phyloP scores from a whole-genome alignment of 2,888 invertebrate genomes.

The Rambutsinella grinnellia region DNA sequence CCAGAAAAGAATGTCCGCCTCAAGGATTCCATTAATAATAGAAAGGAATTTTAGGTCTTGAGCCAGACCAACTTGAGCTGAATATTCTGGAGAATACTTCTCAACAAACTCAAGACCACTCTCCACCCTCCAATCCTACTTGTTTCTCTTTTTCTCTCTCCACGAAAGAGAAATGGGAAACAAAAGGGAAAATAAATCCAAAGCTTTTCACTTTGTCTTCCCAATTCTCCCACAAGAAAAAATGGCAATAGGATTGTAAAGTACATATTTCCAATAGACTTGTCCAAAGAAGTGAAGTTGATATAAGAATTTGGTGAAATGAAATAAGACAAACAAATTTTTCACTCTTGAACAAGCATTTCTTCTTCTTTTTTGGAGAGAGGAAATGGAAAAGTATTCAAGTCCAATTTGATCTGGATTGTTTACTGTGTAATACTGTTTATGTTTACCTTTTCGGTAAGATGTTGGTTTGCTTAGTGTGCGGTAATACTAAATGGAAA shows the following conservation, averaged over 20 bases:
- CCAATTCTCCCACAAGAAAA: conserved; percentile 6
- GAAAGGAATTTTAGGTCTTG: background rate
- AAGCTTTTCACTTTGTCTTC: conserved; percentile 42
- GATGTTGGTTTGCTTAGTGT: background rate
- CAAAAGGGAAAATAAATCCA: conserved; percentile 40
- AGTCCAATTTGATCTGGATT: background rate
- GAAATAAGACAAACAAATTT: conserved; percentile 27
- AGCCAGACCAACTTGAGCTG: too few species aligned
- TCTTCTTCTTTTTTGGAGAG: too few species aligned
- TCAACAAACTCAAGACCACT: too few species aligned
- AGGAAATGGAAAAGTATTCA: conserved; percentile 19
- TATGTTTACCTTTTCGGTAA: conserved; percentile 6
- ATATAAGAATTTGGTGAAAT: too few species aligned
- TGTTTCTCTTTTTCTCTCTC: conserved; percentile 7
- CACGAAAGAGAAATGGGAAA: conserved; percentile 13
- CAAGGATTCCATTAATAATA: conserved; percentile 40
- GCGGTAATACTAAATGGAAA: background rate
- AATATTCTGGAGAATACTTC: too few species aligned
- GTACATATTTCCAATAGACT: too few species aligned
- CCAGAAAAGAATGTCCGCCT: conserved; percentile 7
- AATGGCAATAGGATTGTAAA: too few species aligned
- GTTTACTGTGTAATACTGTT: background rate
- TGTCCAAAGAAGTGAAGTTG: too few species aligned
- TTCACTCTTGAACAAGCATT: conserved; percentile 12
- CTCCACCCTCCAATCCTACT: too few species aligned